Evolutionary conservation across 1,140 invertebrate genomes (phyloP).

Genomic region (Eueides isabella): DNA sequence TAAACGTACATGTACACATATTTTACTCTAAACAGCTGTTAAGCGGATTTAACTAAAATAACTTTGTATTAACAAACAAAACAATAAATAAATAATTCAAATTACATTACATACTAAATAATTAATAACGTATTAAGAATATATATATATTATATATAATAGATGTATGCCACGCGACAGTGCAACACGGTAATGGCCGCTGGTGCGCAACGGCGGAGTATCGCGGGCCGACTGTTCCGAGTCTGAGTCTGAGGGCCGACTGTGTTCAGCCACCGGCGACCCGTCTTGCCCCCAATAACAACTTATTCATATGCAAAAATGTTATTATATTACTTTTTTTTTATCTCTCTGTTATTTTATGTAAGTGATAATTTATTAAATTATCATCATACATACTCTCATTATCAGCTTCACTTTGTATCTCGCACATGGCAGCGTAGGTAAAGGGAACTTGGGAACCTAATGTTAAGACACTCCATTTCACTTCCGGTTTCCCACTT

Average conservation of each 20-base stretch:
- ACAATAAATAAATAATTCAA: not conserved
- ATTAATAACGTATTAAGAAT: not conserved
- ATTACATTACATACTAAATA: slow-evolving; percentile 5
- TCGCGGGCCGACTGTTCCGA: slow-evolving; percentile 34
- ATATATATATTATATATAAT: not conserved
- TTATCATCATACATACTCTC: too few species aligned
- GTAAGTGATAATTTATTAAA: too few species aligned
- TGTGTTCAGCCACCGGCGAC: slow-evolving; percentile 2
- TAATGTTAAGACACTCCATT: too few species aligned
- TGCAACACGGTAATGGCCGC: slow-evolving; percentile 20
- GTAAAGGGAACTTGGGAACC: too few species aligned
- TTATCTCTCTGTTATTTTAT: not conserved
- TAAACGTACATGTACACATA: not conserved
- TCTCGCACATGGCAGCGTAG: too few species aligned
- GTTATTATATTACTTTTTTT: not conserved
- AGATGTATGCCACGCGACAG: slow-evolving; percentile 31
- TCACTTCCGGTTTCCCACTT: too few species aligned
- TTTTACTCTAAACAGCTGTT: slow-evolving; percentile 38
- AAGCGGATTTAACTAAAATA: not conserved
- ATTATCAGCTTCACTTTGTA: too few species aligned
- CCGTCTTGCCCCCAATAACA: slow-evolving; percentile 9
- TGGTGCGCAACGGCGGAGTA: slow-evolving; percentile 33
- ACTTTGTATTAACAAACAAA: slow-evolving; percentile 15
- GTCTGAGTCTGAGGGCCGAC: slow-evolving; percentile 3
- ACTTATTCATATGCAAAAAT: slow-evolving; percentile 1